phyloP scores from a whole-genome alignment of 2,113 vertebrate species.

The Antechinus flavipes region DNA sequence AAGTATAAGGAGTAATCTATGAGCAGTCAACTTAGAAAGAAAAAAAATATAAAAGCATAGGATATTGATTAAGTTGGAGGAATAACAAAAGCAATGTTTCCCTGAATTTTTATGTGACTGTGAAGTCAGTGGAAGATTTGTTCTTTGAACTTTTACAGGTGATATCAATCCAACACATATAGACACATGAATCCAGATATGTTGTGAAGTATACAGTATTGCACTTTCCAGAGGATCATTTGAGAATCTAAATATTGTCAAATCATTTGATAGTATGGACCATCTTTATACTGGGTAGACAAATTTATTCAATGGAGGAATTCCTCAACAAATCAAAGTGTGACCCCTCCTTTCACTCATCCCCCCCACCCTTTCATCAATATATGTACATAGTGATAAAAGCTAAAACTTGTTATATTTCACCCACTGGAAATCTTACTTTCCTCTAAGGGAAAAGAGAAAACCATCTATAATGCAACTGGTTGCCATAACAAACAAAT shows the following conservation, averaged over 20 bases:
- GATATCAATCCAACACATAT: background rate
- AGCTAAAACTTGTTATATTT: background rate
- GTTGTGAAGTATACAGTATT: background rate
- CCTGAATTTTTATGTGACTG: background rate
- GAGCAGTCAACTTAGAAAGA: background rate
- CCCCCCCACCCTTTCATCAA: background rate
- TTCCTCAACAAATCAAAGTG: background rate
- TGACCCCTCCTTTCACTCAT: background rate
- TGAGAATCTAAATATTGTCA: background rate
- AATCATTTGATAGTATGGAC: background rate
- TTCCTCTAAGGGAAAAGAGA: background rate
- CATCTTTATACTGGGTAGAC: background rate
- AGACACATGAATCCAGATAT: background rate
- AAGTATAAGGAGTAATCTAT: background rate
- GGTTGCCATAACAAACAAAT: no score
- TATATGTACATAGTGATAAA: background rate
- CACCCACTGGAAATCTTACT: accelerated
- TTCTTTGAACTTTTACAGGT: background rate
- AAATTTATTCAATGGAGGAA: slow-evolving; percentile 8
- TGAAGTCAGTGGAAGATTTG: background rate
- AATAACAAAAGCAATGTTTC: background rate
- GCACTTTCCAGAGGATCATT: background rate
- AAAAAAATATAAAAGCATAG: background rate
- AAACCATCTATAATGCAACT: accelerated
- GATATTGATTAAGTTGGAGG: background rate